phyloP scores from a whole-genome alignment of 2,113 vertebrate genomes.

The Gasterosteus nipponicus region DNA sequence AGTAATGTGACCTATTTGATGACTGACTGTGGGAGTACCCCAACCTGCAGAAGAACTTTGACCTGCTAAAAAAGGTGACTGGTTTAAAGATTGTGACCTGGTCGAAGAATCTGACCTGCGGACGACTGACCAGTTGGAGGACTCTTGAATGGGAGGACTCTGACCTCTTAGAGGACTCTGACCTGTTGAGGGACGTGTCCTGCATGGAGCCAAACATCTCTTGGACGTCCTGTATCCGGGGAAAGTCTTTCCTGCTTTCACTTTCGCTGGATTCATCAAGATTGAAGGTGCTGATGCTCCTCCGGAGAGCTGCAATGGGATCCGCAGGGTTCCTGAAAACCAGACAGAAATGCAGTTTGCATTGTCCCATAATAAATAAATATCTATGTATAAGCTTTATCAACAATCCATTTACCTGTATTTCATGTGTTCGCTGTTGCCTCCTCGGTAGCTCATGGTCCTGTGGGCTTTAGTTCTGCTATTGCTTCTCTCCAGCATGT shows the following conservation, averaged over 20 bases:
- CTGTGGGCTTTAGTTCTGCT: constrained; percentile 52
- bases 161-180: background rate
- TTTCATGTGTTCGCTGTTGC: constrained; percentile 57
- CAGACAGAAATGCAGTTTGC: constrained; percentile 3
- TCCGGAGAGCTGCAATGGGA: constrained; percentile 73
- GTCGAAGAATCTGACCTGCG: background rate
- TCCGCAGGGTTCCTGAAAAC: constrained; percentile 48
- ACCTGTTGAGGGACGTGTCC: constrained; percentile 81
- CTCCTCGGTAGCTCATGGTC: constrained; percentile 67
- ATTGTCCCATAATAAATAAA: background rate
- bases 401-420: constrained; percentile 54
- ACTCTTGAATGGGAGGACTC: background rate
- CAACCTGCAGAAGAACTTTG: too few relatives aligned
- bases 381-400: background rate
- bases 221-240: constrained; percentile 73
- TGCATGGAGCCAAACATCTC: constrained; percentile 67
- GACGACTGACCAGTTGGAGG: background rate
- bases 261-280: constrained; percentile 71
- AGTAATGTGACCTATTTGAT: constrained; percentile 7
- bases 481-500: constrained; percentile 70
- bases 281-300: constrained; percentile 89
- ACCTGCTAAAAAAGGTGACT: background rate
- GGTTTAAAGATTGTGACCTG: background rate
- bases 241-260: constrained; percentile 61
- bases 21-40: constrained; percentile 54